A percentile compares a stretch with the other conserved stretches of the same genome.
These are phyloP conservation scores for Bradypodion ventrale DNA, from an alignment of 2,797 vertebrate species.

Conservation along the genomic window DNA sequence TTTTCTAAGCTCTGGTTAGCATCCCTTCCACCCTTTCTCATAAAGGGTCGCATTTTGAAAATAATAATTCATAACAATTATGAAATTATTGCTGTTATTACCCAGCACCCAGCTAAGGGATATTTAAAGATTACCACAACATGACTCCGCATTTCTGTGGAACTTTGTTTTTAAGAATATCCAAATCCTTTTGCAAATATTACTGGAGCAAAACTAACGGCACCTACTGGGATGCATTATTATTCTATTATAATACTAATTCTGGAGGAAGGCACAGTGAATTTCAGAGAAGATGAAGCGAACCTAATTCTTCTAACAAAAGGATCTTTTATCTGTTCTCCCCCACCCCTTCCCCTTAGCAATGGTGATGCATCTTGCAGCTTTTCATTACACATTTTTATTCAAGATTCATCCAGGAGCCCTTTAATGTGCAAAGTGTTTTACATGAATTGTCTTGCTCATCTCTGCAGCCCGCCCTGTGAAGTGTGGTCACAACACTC, in stretches of 20 bases:
- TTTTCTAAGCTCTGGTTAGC: too few species aligned
- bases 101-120: conserved; percentile 7
- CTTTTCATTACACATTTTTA: conserved; percentile 6
- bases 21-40: too few species aligned
- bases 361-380: background rate
- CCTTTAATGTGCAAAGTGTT: conserved; percentile 29
- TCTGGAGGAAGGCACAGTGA: background rate
- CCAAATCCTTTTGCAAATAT: conserved; percentile 18
- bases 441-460: background rate
- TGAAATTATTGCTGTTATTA: background rate
- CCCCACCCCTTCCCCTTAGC: too few species aligned
- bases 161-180: background rate
- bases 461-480: background rate
- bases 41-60: background rate
- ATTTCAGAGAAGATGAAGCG: background rate
- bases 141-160: background rate
- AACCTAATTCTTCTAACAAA: background rate
- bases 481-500: background rate
- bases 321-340: background rate
- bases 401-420: conserved; percentile 14
- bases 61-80: background rate
- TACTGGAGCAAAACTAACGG: conserved; percentile 2
- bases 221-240: background rate
- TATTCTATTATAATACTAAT: conserved; percentile 20
- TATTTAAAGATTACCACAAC: background rate